Percentiles rank a stretch among this genome's conserved stretches.
Conservation (phyloP, 2,888 invertebrate species). For the Helleia helle region DNA sequence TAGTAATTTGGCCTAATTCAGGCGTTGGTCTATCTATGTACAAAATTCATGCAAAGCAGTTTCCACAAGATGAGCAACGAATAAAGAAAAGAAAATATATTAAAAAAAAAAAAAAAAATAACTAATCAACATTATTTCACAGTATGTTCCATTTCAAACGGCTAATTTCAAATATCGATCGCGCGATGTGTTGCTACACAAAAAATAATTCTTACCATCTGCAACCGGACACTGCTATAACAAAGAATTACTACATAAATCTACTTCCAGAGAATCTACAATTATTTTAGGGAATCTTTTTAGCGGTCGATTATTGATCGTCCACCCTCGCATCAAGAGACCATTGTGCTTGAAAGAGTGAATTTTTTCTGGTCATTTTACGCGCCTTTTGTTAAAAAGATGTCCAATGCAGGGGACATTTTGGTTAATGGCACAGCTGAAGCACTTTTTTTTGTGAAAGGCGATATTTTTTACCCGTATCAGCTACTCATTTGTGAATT, state of each 20-base stretch:
- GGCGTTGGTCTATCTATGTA: too few relatives aligned
- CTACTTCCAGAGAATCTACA: slow-evolving; percentile 60
- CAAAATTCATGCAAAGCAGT: too few relatives aligned
- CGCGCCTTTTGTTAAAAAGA: slow-evolving; percentile 61
- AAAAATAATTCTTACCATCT: slow-evolving; percentile 43
- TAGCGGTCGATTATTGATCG: slow-evolving; percentile 52
- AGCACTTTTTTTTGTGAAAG: slow-evolving; percentile 16
- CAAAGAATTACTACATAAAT: slow-evolving; percentile 68
- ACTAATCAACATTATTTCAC: too few relatives aligned
- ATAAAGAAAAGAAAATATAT: too few relatives aligned
- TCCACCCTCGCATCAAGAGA: slow-evolving; percentile 62
- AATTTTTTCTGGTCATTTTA: slow-evolving; percentile 66
- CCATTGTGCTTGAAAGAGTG: slow-evolving; percentile 58
- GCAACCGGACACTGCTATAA: slow-evolving; percentile 62
- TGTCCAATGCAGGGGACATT: slow-evolving; percentile 54
- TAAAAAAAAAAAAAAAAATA: too few relatives aligned
- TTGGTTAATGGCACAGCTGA: slow-evolving; percentile 62
- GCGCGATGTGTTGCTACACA: too few relatives aligned
- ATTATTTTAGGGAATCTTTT: slow-evolving; percentile 58
- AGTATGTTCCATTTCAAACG: too few relatives aligned
- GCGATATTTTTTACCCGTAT: slow-evolving; percentile 6
- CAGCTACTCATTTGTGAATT: not conserved
- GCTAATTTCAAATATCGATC: too few relatives aligned
- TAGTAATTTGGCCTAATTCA: too few relatives aligned
- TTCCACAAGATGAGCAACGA: too few relatives aligned